Percentiles rank a stretch among this genome's conserved stretches.
Conservation (phyloP, 1,140 invertebrate genomes). For the Aethina tumida region DNA sequence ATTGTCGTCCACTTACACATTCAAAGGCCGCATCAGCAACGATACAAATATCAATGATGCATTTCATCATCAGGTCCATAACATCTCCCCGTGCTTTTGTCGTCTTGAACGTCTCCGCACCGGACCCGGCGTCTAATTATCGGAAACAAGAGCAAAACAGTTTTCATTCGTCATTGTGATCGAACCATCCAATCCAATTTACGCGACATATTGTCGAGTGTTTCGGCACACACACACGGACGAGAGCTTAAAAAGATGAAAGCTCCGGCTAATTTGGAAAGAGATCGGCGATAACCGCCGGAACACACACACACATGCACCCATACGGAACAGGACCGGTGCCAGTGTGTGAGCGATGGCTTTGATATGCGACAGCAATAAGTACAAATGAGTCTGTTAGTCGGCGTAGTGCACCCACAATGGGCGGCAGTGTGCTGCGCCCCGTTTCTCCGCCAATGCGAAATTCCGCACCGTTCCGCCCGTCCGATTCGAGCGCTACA, state of each 20-base stretch:
- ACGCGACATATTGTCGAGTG: background rate
- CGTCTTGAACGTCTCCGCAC: no score
- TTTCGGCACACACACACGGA: background rate
- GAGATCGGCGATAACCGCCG: slow-evolving; percentile 2
- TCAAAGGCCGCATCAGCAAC: slow-evolving; percentile 11
- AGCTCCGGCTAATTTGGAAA: slow-evolving; percentile 2
- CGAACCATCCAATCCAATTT: background rate
- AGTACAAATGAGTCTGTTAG: slow-evolving; percentile 2
- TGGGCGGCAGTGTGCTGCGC: background rate
- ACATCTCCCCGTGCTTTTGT: no score
- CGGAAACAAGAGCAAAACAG: background rate
- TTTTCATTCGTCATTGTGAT: background rate
- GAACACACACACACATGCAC: no score
- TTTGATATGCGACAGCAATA: slow-evolving; percentile 4
- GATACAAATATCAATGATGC: slow-evolving; percentile 12
- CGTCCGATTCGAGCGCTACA: background rate
- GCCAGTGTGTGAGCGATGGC: no score
- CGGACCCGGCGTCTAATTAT: no score
- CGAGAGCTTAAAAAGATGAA: slow-evolving; percentile 1
- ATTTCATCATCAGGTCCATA: no score
- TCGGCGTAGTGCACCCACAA: slow-evolving; percentile 1
- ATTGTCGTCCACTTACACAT: slow-evolving; percentile 13
- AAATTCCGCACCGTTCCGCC: no score
- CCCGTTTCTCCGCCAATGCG: background rate
- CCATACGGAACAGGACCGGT: background rate